A percentile compares a stretch with the other conserved stretches of the same genome.
Evolutionary conservation across 2,888 invertebrate genomes (phyloP).

Genomic region (Bombylius discolor): DNA sequence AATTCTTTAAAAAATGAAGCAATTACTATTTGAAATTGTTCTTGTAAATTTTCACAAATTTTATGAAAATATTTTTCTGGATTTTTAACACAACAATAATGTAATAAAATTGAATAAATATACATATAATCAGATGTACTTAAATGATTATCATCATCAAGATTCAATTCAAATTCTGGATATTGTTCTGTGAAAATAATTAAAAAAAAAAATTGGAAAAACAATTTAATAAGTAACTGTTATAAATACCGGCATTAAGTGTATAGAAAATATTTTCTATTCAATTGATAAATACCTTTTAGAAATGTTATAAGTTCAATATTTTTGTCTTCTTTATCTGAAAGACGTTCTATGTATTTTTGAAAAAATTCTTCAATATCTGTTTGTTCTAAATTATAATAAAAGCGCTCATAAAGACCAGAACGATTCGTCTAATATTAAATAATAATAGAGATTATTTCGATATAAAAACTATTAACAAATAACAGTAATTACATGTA

Average conservation of each 20-base stretch:
- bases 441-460: not conserved
- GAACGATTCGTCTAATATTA: slow-evolving; percentile 23
- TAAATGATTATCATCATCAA: slow-evolving; percentile 21
- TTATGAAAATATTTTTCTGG: slow-evolving; percentile 26
- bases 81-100: slow-evolving; percentile 29
- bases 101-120: slow-evolving; percentile 29
- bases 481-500: not conserved
- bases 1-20: slow-evolving; percentile 25
- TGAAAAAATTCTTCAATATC: slow-evolving; percentile 28
- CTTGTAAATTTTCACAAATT: slow-evolving; percentile 25
- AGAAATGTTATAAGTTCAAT: slow-evolving; percentile 15
- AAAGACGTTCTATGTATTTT: slow-evolving; percentile 14
- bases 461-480: not conserved
- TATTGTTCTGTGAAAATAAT: slow-evolving; percentile 21
- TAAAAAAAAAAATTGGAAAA: not conserved
- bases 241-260: too few species aligned
- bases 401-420: slow-evolving; percentile 19
- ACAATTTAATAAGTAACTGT: not conserved
- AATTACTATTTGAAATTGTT: slow-evolving; percentile 23
- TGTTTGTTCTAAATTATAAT: slow-evolving; percentile 25
- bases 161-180: slow-evolving; percentile 22
- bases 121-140: slow-evolving; percentile 26
- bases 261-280: too few species aligned
- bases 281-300: not conserved
- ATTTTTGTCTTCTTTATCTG: slow-evolving; percentile 7